Base-by-base conservation (phyloP, 2,797 vertebrate genomes). In the Arnoldichthys spilopterus region DNA sequence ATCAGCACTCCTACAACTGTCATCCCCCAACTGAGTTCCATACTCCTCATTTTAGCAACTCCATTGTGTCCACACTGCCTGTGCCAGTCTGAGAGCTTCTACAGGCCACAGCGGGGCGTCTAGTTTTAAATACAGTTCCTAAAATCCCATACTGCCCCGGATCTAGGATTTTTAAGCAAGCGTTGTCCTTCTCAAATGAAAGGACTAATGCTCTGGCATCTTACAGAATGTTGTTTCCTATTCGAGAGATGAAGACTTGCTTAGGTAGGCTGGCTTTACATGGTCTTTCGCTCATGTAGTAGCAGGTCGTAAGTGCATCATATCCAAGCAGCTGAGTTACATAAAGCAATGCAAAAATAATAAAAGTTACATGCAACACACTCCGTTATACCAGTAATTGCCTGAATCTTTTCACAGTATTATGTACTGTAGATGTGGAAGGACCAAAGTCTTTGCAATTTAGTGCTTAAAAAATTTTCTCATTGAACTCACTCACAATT, bases 21-120 rank as follows among this genome's bases (percentile, higher is more conserved):
- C 69, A 64, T 11, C 16, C 64, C 40, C 34, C 32, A 63, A 12
- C 32, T 63, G 61, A 8, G 18, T 37, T 32, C 26, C 59, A 62
- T 34, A 26, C 15, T n/a, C n/a, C 18, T 30, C 16, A 51, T 49
- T 69, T 53, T 8, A 70, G 62, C 2, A 64, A 53, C 13, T 28
- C 28, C 47, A 53, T 70, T 53, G 26, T 53, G 26, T 32, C 20
- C 47, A 7, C 47, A 30, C 67, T 70, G 28, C 26, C 28, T n/a
- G 26, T 70, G 47, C 45, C 49, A 51, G 43, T 77, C 76, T 47
- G 18, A 66, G 40, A 6, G 49, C n/a, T 54, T 64, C 51, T 51
- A 73, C 13, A 58, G 37, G 34, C 16, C n/a, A n/a, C 62, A 58
- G 30, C 40, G 40, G 47, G 37, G 22, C 6, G 43, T 71, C 66